These are phyloP conservation scores for Seira musarum DNA, from an alignment of 2,888 invertebrate genomes.

Conservation along the genomic window DNA sequence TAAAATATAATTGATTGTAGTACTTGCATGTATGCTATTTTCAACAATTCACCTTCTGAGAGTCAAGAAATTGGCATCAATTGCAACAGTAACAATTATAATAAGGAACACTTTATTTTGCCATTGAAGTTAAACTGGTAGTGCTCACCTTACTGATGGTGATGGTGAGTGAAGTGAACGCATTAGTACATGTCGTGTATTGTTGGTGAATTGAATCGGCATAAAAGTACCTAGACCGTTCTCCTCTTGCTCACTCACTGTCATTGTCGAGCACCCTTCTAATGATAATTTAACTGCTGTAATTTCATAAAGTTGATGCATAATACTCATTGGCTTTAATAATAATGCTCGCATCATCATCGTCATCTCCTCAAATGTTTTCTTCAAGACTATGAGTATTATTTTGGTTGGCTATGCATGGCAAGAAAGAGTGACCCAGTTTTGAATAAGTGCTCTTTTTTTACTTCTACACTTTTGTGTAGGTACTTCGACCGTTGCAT, in stretches of 20 bases:
- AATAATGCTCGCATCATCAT: conserved; percentile 8
- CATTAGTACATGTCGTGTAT: neutral
- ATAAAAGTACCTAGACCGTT: neutral
- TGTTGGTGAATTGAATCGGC: neutral
- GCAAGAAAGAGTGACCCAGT: conserved; percentile 55
- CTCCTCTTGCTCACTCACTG: conserved; percentile 2
- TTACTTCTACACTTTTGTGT: too few species aligned
- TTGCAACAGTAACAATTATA: conserved; percentile 30
- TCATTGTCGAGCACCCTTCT: conserved; percentile 15
- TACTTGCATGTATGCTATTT: neutral
- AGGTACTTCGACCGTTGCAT: conserved; percentile 6
- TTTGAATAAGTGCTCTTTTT: conserved; percentile 45
- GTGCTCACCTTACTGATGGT: too few species aligned
- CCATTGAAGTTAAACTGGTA: too few species aligned
- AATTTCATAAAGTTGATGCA: conserved; percentile 8
- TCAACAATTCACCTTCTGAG: conserved; percentile 23
- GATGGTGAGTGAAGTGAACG: neutral
- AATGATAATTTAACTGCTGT: conserved; percentile 12
- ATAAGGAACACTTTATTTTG: conserved; percentile 47
- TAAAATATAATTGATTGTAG: neutral
- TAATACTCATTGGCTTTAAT: conserved; percentile 3
- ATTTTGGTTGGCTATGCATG: conserved; percentile 9
- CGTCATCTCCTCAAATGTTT: neutral
- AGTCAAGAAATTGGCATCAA: conserved; percentile 35
- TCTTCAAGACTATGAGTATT: conserved; percentile 2